Conservation (phyloP, 2,113 vertebrate genomes). For the Anoplopoma fimbria region DNA sequence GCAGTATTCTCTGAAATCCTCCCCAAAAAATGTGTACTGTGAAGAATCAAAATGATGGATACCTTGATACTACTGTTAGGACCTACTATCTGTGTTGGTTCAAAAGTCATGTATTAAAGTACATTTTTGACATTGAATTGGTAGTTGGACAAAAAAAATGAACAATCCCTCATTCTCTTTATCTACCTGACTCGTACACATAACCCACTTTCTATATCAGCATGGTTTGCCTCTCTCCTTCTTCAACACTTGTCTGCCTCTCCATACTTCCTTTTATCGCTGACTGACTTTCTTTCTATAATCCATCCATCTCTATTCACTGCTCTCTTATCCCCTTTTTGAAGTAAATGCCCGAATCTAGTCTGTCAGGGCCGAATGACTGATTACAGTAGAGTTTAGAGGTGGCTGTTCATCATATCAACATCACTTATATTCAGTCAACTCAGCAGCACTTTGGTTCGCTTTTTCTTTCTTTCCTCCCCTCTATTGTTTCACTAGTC, state of each 20-base stretch:
- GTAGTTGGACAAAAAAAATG: background rate
- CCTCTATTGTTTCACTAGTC: background rate
- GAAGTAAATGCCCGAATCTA: constrained; percentile 20
- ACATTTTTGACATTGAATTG: background rate
- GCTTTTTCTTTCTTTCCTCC: background rate
- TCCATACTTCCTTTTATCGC: constrained; percentile 7
- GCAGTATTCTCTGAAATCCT: too few relatives aligned
- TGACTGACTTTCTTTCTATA: background rate
- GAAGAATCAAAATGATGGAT: too few relatives aligned
- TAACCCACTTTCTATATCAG: constrained; percentile 2
- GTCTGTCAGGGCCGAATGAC: constrained; percentile 50
- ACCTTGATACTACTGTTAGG: too few relatives aligned
- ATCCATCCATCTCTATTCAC: constrained; percentile 26
- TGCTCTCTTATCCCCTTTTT: constrained; percentile 13
- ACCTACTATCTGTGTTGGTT: too few relatives aligned
- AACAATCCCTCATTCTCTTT: background rate
- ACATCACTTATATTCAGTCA: constrained; percentile 28
- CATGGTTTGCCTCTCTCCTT: background rate
- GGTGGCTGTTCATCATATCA: constrained; percentile 59
- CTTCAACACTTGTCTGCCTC: background rate
- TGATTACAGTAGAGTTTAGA: constrained; percentile 57
- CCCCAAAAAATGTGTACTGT: too few relatives aligned
- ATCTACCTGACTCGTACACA: background rate
- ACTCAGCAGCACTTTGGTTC: constrained; percentile 34
- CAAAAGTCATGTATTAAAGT: background rate